These are phyloP conservation scores for Dyspetes luteomarginatus DNA, from an alignment of 2,888 invertebrate species.

Conservation along the genomic window DNA sequence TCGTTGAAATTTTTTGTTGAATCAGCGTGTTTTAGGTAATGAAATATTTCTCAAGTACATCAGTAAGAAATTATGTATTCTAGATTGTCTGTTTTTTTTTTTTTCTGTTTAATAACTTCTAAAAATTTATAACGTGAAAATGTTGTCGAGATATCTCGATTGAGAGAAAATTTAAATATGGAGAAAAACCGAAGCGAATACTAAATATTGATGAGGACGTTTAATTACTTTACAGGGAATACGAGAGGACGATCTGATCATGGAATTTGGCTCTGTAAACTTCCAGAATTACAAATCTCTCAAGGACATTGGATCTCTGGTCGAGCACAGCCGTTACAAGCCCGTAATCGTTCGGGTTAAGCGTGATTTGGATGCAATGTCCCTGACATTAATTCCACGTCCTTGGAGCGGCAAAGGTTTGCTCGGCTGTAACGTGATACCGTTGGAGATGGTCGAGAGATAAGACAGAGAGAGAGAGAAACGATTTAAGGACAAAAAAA, in stretches of 20 bases:
- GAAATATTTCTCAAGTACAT: no score
- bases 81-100: no score
- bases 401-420: slow-evolving; percentile 92
- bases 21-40: no score
- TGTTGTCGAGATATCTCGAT: no score
- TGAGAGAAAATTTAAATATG: no score
- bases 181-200: no score
- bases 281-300: slow-evolving; percentile 88
- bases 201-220: background rate
- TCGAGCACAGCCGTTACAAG: slow-evolving; percentile 86
- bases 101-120: no score
- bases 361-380: slow-evolving; percentile 84
- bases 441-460: slow-evolving; percentile 83
- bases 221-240: slow-evolving; percentile 86
- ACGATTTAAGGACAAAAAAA: background rate
- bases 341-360: slow-evolving; percentile 85
- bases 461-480: slow-evolving; percentile 69
- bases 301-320: slow-evolving; percentile 88
- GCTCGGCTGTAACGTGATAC: slow-evolving; percentile 89
- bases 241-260: slow-evolving; percentile 87
- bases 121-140: no score
- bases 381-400: slow-evolving; percentile 88
- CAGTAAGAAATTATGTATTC: no score
- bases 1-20: no score
- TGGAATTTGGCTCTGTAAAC: slow-evolving; percentile 92